Percentiles rank a stretch among this genome's conserved stretches.
phyloP scores from a whole-genome alignment of 2,113 vertebrate species.

The Helogale parvula region DNA sequence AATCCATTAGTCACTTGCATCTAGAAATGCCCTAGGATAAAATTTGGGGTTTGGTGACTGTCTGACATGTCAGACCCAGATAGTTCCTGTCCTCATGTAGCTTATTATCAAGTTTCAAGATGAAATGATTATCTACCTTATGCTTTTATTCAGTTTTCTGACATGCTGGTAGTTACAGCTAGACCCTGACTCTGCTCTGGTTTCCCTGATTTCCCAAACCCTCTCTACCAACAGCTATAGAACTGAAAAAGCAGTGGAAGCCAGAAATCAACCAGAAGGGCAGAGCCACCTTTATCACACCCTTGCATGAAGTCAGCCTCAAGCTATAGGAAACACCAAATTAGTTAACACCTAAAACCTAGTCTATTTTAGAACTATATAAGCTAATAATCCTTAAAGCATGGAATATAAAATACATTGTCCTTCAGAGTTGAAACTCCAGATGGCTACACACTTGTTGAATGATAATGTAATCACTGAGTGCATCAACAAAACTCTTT shows the following conservation, averaged over 20 bases:
- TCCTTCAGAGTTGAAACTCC: conserved; percentile 4
- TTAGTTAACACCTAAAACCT: neutral
- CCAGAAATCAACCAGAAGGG: neutral
- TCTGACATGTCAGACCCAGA: neutral
- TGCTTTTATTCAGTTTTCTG: neutral
- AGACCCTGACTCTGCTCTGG: neutral
- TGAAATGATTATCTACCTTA: neutral
- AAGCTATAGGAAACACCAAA: neutral
- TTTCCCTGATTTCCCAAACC: neutral
- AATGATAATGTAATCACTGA: neutral
- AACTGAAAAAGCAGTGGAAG: neutral
- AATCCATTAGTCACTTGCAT: neutral
- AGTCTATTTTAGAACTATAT: neutral
- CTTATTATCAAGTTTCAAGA: neutral
- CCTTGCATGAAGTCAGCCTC: neutral
- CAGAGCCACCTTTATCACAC: neutral
- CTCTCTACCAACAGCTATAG: neutral
- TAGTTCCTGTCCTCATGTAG: neutral
- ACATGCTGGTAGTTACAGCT: neutral
- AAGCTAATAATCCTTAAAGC: neutral
- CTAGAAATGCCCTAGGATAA: conserved; percentile 7
- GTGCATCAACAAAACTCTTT: neutral
- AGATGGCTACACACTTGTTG: neutral
- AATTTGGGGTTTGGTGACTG: neutral
- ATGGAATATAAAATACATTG: neutral